Evolutionary conservation across 2,797 vertebrate species (phyloP).

Genomic region (Coracias cyanogaster): DNA sequence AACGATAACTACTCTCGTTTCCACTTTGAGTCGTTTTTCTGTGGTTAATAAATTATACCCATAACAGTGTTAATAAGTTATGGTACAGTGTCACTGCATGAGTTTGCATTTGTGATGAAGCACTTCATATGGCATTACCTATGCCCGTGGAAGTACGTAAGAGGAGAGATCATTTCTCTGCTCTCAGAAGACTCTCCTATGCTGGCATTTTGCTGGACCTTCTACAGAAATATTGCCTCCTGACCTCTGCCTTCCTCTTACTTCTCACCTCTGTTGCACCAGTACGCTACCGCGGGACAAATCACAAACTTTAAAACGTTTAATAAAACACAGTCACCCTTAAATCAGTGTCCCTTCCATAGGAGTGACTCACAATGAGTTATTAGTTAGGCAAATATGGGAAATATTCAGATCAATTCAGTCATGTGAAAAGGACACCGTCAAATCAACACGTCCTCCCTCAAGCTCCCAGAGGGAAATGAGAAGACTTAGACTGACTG

Average conservation of each 20-base stretch:
- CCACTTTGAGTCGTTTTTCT: slow-evolving; percentile 54
- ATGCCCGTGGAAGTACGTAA: neutral
- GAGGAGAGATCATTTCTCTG: neutral
- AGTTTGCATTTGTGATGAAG: slow-evolving; percentile 56
- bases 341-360: neutral
- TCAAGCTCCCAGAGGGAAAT: neutral
- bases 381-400: neutral
- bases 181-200: neutral
- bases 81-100: slow-evolving; percentile 13
- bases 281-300: neutral
- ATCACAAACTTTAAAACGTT: neutral
- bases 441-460: neutral
- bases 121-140: slow-evolving; percentile 13
- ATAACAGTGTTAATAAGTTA: slow-evolving; percentile 65
- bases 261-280: neutral
- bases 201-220: neutral
- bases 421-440: neutral
- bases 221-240: neutral
- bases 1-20: neutral
- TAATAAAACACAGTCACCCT: neutral
- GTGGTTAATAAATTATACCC: slow-evolving; percentile 67
- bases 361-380: neutral
- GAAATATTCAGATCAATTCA: neutral
- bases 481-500: neutral
- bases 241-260: neutral